Base-by-base conservation (phyloP, 2,113 vertebrate genomes). In the Nerophis ophidion region DNA sequence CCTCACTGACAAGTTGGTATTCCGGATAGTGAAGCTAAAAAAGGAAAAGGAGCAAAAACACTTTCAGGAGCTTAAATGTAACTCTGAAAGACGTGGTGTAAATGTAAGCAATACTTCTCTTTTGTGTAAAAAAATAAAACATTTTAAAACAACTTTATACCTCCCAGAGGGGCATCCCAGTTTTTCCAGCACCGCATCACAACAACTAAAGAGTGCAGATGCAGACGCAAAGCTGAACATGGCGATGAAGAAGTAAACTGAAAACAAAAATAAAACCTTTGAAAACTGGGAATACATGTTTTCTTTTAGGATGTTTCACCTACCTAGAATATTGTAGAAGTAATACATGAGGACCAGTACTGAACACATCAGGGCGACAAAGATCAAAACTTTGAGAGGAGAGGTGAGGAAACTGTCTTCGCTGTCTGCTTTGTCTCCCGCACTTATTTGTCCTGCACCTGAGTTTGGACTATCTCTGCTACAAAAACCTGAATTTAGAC, bases 301-400 rank as follows among this genome's bases (percentile, higher is more conserved):
- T 56, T 44, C n/a, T 5, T 49, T 50, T 16, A 44, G 40, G 36
- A 13, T 16, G 8, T 4, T 5, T 13, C 44, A 66, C 94, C 94
- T 85, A 99, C 97, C 95, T 4, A 99, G 84, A 82, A 91, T 86
- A 26, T 74, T 91, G 86, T 95, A 99, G 91, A 97, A 99, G 83
- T 88, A 98, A 84, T 98, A 99, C 79, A 99, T 93, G 51, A 98
- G 90, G 46, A 99, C 84, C 8, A 99, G 88, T 93, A 98, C 96
- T 64, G 87, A 79, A 60, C 92, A 95, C 89, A 95, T 96, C 75
- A 93, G 74, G 63, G 79, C 86, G 38, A 98, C 96, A 71, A 97
- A 96, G 34, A 94, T 33, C 8, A 97, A 57, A 26, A 96, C 92
- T 52, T 93, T 95, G 11, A 94, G 34, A 17, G 96, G 93, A 17